These are phyloP conservation scores for Sebastes elongatus DNA, from an alignment of 2,797 vertebrate species.

Conservation along the genomic window DNA sequence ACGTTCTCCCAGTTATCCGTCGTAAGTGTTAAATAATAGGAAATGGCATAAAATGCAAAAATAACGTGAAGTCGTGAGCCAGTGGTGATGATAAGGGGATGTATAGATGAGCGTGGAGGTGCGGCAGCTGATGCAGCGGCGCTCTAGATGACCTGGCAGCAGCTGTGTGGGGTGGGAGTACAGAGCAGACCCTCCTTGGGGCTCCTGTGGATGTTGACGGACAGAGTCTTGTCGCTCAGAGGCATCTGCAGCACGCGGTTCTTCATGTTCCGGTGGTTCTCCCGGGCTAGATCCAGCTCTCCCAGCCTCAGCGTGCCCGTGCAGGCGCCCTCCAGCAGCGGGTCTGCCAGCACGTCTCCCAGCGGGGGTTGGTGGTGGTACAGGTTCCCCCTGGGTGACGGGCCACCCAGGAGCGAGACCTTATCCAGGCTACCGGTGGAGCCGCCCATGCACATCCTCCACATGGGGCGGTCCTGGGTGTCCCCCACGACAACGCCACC, in stretches of 20 bases:
- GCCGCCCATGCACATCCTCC: constrained; percentile 96
- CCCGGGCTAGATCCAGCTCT: constrained; percentile 87
- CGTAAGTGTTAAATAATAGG: constrained; percentile 32
- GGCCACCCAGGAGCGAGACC: constrained; percentile 77
- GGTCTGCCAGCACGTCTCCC: constrained; percentile 67
- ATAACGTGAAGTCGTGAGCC: constrained; percentile 9
- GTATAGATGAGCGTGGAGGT: constrained; percentile 12
- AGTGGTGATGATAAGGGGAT: not conserved
- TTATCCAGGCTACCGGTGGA: constrained; percentile 85
- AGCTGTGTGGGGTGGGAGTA: constrained; percentile 93
- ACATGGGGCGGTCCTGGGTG: constrained; percentile 90
- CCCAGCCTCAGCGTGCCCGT: constrained; percentile 84
- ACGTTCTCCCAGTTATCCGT: constrained; percentile 35
- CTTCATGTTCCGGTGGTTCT: constrained; percentile 92
- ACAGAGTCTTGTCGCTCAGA: constrained; percentile 97
- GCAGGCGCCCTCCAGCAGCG: constrained; percentile 80
- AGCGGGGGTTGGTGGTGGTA: constrained; percentile 64
- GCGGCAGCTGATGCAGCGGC: not conserved
- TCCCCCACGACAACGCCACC: constrained; percentile 78
- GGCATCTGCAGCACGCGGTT: constrained; percentile 95
- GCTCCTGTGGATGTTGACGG: constrained; percentile 94
- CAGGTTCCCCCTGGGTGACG: constrained; percentile 70
- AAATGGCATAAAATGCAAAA: constrained; percentile 18
- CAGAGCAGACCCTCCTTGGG: constrained; percentile 95
- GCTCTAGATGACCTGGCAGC: constrained; percentile 96